A percentile compares a stretch with the other conserved stretches of the same genome.
These are phyloP conservation scores for Pogonus chalceus DNA, from an alignment of 1,140 invertebrate species.

Conservation along the genomic window DNA sequence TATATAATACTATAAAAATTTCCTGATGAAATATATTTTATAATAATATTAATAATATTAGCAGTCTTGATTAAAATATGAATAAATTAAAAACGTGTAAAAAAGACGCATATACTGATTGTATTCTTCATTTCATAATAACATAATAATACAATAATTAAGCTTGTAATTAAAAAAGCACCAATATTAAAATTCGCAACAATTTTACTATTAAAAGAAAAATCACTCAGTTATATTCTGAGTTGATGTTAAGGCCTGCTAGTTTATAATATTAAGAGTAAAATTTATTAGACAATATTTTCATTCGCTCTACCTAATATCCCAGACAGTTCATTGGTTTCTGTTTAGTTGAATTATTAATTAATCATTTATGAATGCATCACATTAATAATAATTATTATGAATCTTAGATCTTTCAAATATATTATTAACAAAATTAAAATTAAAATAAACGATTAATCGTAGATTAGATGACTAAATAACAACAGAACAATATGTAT, in stretches of 20 bases:
- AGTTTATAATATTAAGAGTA: not conserved
- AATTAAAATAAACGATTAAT: slow-evolving; percentile 17
- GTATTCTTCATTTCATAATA: not conserved
- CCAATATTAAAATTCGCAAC: slow-evolving; percentile 1
- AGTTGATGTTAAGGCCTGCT: slow-evolving; percentile 1
- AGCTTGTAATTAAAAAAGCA: slow-evolving; percentile 6
- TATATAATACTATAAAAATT: too few species aligned
- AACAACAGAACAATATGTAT: slow-evolving; percentile 20
- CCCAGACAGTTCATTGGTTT: slow-evolving; percentile 25
- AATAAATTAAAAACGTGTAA: not conserved
- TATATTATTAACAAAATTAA: slow-evolving; percentile 26
- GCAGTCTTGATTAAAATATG: too few species aligned
- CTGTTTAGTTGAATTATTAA: slow-evolving; percentile 13
- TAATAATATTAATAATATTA: too few species aligned
- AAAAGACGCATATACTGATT: not conserved
- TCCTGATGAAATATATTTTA: too few species aligned
- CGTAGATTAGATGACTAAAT: slow-evolving; percentile 28
- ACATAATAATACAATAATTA: not conserved
- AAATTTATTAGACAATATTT: not conserved
- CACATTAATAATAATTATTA: slow-evolving; percentile 8
- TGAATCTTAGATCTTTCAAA: slow-evolving; percentile 14
- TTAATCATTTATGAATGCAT: slow-evolving; percentile 14
- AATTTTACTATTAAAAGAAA: not conserved
- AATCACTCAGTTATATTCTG: not conserved
- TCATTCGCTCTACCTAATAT: slow-evolving; percentile 19